Base-by-base conservation (phyloP, 1,140 invertebrate species). In the Hyposmocoma kahamanoa region DNA sequence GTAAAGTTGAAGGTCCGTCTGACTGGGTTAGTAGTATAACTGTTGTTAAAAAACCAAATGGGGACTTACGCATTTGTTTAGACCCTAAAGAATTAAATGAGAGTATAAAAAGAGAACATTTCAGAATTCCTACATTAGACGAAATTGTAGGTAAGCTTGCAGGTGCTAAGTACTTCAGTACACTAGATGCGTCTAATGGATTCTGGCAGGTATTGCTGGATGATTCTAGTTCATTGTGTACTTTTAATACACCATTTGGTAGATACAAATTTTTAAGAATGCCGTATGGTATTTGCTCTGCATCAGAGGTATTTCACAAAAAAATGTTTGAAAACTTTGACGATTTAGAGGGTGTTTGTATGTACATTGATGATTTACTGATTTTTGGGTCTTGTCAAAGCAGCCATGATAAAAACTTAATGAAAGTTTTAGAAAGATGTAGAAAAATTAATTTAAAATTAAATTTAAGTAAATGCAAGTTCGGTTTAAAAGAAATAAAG, bases 1-100 rank as follows among this genome's bases (percentile, higher is more conserved):
- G 17, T 0, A 47, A 47, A n/a, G 45, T 63, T 9, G 21, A 57
- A 5, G 56, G 65, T 34, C 42, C 42, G 4, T 21, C 42, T 0
- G 42, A 87, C 22, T 88, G 85, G 82, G 75, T 88, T 0, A 78
- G 78, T 56, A 59, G 67, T 21, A 56, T 86, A 20, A 83, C 87
- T 1, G 58, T 87, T 5, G 77, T 87, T 13, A 48, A 41, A 47
- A 88, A 88, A 72, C 44, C 56, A 4, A 42, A 42, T 24, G 41
- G 41, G 13, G 41, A 46, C 50, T 10, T 84, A 79, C 57, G 41
- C 6, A 42, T 42, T 24, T 42, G 41, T 42, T 42, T 42, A 11
- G 41, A 42, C 22, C 41, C 41, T n/a, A n/a, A 18, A 21, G 41
- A 42, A n/a, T 22, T 42, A 24, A 42, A 42, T 24, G 15, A 24